Evolutionary conservation across 2,888 invertebrate species (phyloP), one percentile per base, ranked within the genome.

Genomic region (Oscheius myriophilus): DNA sequence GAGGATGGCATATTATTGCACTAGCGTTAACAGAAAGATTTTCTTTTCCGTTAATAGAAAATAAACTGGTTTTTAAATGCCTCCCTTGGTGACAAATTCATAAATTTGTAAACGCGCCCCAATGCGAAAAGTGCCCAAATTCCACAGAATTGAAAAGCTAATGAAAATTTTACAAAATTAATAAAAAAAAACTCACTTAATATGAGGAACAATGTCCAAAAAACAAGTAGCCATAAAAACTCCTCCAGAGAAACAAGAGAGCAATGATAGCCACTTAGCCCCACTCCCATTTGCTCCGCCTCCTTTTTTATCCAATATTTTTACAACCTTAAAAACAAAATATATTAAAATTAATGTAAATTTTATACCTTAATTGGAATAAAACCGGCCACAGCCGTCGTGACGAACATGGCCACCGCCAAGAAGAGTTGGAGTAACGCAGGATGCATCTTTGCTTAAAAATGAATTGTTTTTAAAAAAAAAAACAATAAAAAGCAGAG

Each of bases 181-280:
- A 23, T 71, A 41, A n/a, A n/a, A 18, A 21, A 1, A n/a, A 1
- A 14, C 74, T 52, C 41, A 83, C 84, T 71, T 75, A 41, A 85
- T 79, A 62, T 85, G 85, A 2, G 85, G 85, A 45, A 85, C 74
- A n/a, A 85, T 80, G 70, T 85, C 85, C 23, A 85, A 69, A 62
- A 85, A 85, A 66, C 85, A 85, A 12, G 84, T 84, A 21, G 75
- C 84, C 78, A 85, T 78, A 70, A 85, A 85, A n/a, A 85, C 85
- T 18, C 85, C 85, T n/a, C 85, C 85, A 14, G 83, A 85, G 68
- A 85, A 85, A 65, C 85, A 85, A 9, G 82, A 82, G 7, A 85
- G 59, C 41, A 83, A 73, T 14, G 85, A 84, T 14, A 85, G 65
- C 78, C 78, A 80, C 51, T 67, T 67, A 39, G 61, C 61, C 21